Evolutionary conservation across 2,888 invertebrate genomes (phyloP), one percentile per base, ranked within the genome.

Genomic region (Volucella inflata): DNA sequence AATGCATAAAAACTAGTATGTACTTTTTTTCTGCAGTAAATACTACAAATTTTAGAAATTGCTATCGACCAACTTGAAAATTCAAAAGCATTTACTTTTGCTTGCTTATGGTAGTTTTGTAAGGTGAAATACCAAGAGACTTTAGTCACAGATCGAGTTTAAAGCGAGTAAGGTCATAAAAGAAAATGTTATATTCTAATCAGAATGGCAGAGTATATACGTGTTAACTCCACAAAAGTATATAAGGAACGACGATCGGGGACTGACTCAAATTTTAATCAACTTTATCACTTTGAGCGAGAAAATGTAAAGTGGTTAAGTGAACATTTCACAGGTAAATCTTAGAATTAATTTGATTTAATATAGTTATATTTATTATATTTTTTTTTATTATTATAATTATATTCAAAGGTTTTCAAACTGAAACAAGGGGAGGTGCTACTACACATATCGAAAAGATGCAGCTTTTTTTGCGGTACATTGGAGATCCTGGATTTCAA

Each of bases 401-500:
- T n/a, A n/a, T n/a, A n/a, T n/a, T n/a, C n/a, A n/a, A n/a, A n/a
- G n/a, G 42, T 42, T 42, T 42, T 42, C 42, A 42, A 8, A 42
- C 10, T 42, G 10, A 42, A 42, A 42, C 10, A 8, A 42, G 42
- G 42, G 42, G 42, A 42, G 42, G 10, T 42, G 42, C 42, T 42
- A 42, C 42, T 42, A 42, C 42, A 9, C 42, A 42, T 42, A 8
- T 10, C 42, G 42, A 42, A 42, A 42, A 42, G 42, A 42, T 42
- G 42, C 10, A 10, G 10, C 8, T 42, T 42, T 42, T 42, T 10
- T 8, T 10, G 42, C 8, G n/a, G n/a, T n/a, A n/a, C n/a, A n/a
- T n/a, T 42, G 42, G 42, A 42, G 42, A 42, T 42, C 42, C 42
- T 42, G 42, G 42, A 42, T 42, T 42, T 42, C 42, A 42, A 42